Conservation (phyloP, 2,888 invertebrate species). For the Autographa gamma region DNA sequence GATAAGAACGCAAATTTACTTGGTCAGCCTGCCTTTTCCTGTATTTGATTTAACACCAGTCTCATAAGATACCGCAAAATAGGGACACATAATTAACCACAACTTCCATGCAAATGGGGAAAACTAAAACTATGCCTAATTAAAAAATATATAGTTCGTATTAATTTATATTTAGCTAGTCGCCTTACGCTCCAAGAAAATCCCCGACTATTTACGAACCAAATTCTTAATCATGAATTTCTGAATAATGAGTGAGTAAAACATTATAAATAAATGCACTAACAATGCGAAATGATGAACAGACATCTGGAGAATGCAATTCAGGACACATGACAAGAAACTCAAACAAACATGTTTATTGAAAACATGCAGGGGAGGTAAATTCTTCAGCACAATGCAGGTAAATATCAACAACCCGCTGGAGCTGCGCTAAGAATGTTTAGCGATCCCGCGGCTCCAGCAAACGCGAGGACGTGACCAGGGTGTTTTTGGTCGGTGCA, state of each 20-base stretch:
- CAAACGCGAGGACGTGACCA: too few species aligned
- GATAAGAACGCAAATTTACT: too few species aligned
- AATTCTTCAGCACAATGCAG: conserved; percentile 20
- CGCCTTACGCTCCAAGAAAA: neutral
- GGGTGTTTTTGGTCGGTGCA: too few species aligned
- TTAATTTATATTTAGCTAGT: neutral
- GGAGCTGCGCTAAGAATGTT: too few species aligned
- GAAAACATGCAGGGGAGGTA: conserved; percentile 8
- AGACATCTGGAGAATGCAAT: neutral
- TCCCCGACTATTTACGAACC: neutral
- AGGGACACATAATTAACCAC: too few species aligned
- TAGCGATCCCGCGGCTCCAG: too few species aligned
- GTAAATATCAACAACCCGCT: conserved; percentile 41
- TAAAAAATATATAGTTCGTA: neutral
- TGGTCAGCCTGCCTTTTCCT: too few species aligned
- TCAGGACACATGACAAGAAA: neutral
- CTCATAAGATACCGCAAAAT: too few species aligned
- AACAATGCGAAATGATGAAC: neutral
- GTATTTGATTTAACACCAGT: too few species aligned
- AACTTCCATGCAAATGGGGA: too few species aligned
- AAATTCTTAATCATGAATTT: neutral
- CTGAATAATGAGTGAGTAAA: neutral
- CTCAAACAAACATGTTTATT: neutral
- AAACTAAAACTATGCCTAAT: neutral
- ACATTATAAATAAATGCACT: conserved; percentile 7